A percentile compares a stretch with the other conserved stretches of the same genome.
Evolutionary conservation across 2,113 vertebrate species (phyloP).

Genomic region (Megaleporinus macrocephalus): DNA sequence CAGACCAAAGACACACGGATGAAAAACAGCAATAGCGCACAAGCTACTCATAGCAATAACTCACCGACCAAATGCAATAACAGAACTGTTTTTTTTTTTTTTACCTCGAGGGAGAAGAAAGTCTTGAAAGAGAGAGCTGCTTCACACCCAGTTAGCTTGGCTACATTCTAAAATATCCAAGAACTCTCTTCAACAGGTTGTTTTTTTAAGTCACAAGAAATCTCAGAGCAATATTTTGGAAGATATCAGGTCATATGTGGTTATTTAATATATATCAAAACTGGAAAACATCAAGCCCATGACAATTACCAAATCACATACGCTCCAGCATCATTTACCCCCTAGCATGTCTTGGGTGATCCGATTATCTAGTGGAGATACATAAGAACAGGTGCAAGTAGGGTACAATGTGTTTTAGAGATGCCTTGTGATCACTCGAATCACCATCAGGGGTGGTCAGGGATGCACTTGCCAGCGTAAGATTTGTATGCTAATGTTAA

Average conservation of each 20-base stretch:
- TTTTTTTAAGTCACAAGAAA: not conserved
- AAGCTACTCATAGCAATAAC: conserved; percentile 19
- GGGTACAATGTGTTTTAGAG: no score
- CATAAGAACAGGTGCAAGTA: no score
- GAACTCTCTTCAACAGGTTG: not conserved
- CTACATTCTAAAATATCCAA: not conserved
- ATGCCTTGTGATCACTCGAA: no score
- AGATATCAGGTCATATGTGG: not conserved
- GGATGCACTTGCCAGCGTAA: no score
- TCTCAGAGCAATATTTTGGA: not conserved
- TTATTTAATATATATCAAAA: not conserved
- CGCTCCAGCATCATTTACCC: no score
- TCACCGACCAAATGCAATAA: not conserved
- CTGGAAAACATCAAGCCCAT: not conserved
- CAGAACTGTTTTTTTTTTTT: not conserved
- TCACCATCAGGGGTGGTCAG: no score
- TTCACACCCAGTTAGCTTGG: not conserved
- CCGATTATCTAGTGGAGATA: no score
- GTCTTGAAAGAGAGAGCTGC: not conserved
- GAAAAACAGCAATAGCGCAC: conserved; percentile 24
- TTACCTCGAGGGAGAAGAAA: no score
- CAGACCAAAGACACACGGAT: conserved; percentile 8
- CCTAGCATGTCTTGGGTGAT: no score
- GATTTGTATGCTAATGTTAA: no score
- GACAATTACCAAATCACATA: not conserved